These are phyloP conservation scores for Diplosoma virens DNA, from an alignment of 23 tunicate genomes.

Conservation along the genomic window DNA sequence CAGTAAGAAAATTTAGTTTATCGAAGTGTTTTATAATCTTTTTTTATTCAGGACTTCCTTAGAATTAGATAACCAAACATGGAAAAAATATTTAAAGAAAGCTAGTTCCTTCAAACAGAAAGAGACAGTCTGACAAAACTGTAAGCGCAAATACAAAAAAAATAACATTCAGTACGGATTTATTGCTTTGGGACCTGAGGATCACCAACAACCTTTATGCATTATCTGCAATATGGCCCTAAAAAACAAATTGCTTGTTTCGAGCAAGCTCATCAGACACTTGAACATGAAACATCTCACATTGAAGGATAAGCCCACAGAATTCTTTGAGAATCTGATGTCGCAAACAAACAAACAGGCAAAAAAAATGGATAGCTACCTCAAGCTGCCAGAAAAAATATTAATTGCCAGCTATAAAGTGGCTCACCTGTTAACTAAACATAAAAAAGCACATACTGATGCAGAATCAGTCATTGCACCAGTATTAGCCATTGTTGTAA, in stretches of 20 bases:
- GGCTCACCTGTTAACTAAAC: constrained; percentile 65
- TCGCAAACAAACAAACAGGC: constrained; percentile 63
- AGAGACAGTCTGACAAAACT: constrained; percentile 36
- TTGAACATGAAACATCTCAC: constrained; percentile 52
- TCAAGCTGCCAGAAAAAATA: constrained; percentile 66
- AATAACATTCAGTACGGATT: constrained; percentile 53
- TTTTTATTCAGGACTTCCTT: too few species aligned
- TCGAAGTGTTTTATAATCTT: constrained; percentile 8
- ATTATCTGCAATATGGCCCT: constrained; percentile 62
- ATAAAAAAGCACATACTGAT: constrained; percentile 65
- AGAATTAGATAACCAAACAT: constrained; percentile 24
- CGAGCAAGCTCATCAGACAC: constrained; percentile 63
- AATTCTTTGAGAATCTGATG: constrained; percentile 55
- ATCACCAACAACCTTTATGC: constrained; percentile 62
- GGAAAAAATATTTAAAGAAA: too few species aligned
- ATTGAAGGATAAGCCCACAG: constrained; percentile 55
- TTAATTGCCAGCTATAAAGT: constrained; percentile 57
- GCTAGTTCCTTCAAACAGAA: constrained; percentile 34
- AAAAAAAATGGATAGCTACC: constrained; percentile 50
- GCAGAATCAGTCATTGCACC: constrained; percentile 67
- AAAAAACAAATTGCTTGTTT: constrained; percentile 62
- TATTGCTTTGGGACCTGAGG: constrained; percentile 51
- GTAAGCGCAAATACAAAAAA: constrained; percentile 48
- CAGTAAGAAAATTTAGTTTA: constrained; percentile 10
- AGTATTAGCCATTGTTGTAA: constrained; percentile 62